Conservation (phyloP, 2,113 vertebrate species). For the Takifugu flavidus region DNA sequence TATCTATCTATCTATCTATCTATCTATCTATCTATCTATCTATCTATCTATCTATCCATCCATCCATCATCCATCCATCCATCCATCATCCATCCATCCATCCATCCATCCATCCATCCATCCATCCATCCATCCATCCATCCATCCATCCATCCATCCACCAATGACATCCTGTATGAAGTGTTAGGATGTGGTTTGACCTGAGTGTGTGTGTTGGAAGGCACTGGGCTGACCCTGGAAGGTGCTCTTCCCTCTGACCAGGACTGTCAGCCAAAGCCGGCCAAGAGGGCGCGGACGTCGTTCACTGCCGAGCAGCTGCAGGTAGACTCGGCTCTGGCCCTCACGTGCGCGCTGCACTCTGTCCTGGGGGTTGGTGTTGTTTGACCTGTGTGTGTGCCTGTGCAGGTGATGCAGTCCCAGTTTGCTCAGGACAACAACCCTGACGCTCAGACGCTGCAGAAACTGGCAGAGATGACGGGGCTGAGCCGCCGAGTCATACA, state of each 20-base stretch:
- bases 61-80: too few species aligned
- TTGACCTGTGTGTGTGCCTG: background rate
- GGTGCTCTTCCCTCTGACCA: slow-evolving; percentile 90
- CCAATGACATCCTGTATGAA: too few species aligned
- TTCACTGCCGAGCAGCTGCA: slow-evolving; percentile 94
- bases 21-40: too few species aligned
- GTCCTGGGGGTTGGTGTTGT: background rate
- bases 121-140: too few species aligned
- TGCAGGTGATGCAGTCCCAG: slow-evolving; percentile 89
- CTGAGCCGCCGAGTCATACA: slow-evolving; percentile 93
- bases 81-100: too few species aligned
- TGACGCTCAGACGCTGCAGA: slow-evolving; percentile 89
- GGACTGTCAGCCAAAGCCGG: slow-evolving; percentile 91
- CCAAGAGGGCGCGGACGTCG: slow-evolving; percentile 91
- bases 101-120: too few species aligned
- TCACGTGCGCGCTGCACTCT: background rate
- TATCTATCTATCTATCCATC: too few species aligned
- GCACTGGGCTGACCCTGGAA: slow-evolving; percentile 87
- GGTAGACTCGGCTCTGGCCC: slow-evolving; percentile 54
- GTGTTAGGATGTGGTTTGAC: background rate
- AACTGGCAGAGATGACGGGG: slow-evolving; percentile 90
- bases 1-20: too few species aligned
- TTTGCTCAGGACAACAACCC: slow-evolving; percentile 93
- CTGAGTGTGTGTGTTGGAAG: slow-evolving; percentile 54
- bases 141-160: too few species aligned